phyloP scores from a whole-genome alignment of 2,113 vertebrate species.

The Chloroceryle aenea region DNA sequence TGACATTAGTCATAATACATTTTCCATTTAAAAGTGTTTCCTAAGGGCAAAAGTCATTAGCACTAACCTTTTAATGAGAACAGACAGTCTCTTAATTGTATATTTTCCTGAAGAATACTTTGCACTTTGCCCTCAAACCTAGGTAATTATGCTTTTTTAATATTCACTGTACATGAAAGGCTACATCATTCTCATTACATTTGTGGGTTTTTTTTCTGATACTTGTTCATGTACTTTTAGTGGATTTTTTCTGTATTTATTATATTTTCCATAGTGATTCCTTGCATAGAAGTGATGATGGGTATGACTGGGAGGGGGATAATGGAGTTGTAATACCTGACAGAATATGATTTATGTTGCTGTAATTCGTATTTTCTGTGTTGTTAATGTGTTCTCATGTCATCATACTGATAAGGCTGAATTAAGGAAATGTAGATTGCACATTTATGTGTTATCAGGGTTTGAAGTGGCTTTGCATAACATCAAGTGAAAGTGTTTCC shows the following conservation, averaged over 20 bases:
- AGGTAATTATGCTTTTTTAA: not conserved
- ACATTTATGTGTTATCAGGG: accelerated
- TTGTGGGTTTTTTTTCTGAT: not conserved
- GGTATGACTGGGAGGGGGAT: not conserved
- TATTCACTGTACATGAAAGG: not conserved
- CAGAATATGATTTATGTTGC: not conserved
- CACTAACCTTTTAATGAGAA: not conserved
- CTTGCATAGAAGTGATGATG: not conserved
- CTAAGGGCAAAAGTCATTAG: not conserved
- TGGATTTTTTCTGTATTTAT: not conserved
- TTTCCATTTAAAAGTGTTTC: not conserved
- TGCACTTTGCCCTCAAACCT: not conserved
- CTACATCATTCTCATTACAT: not conserved
- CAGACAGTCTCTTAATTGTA: not conserved
- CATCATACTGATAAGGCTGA: not conserved
- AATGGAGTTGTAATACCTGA: not conserved
- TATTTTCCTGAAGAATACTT: not conserved
- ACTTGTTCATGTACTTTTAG: not conserved
- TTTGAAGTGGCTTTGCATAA: not conserved
- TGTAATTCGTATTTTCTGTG: not conserved
- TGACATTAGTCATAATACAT: not conserved
- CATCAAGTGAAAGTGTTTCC: not conserved
- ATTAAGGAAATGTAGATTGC: not conserved
- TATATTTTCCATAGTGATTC: not conserved
- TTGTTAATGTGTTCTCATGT: not conserved